These are phyloP conservation scores for Halcyon leucocephala DNA, from an alignment of 2,797 vertebrate species.

Conservation along the genomic window DNA sequence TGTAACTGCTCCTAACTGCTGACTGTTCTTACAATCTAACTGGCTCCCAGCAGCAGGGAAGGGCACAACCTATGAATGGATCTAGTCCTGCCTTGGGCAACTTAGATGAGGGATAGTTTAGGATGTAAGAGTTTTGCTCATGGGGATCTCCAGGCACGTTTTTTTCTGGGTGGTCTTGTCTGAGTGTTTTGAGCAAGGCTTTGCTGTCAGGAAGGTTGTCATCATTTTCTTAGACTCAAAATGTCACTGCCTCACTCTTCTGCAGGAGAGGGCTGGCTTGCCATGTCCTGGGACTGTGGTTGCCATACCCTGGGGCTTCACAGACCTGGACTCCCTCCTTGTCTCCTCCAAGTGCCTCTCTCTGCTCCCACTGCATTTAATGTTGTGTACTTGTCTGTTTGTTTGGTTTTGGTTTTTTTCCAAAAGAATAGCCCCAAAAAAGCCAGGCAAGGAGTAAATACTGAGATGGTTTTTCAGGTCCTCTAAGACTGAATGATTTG, in stretches of 20 bases:
- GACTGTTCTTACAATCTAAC: constrained; percentile 18
- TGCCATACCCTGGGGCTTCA: not conserved
- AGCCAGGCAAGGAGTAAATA: not conserved
- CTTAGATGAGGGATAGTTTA: constrained; percentile 25
- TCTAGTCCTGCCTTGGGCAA: constrained; percentile 42
- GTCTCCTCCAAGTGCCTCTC: not conserved
- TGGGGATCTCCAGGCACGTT: not conserved
- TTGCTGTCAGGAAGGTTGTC: constrained; percentile 27
- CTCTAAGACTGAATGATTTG: no score
- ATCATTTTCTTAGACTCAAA: not conserved
- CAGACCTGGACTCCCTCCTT: not conserved
- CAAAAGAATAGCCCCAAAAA: not conserved
- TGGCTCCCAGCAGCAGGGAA: not conserved
- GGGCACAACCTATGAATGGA: constrained; percentile 44
- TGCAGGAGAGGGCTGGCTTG: not conserved
- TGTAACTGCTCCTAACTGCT: constrained; percentile 44
- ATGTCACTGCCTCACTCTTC: not conserved
- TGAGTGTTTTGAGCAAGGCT: not conserved
- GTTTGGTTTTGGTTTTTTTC: not conserved
- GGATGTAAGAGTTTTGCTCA: not conserved
- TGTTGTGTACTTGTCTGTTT: not conserved
- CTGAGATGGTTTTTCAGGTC: not conserved
- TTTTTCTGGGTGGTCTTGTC: constrained; percentile 46
- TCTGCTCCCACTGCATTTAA: not conserved
- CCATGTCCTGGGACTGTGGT: not conserved